Evolutionary conservation across 2,797 vertebrate species (phyloP).

Genomic region (Tympanoctomys barrerae): DNA sequence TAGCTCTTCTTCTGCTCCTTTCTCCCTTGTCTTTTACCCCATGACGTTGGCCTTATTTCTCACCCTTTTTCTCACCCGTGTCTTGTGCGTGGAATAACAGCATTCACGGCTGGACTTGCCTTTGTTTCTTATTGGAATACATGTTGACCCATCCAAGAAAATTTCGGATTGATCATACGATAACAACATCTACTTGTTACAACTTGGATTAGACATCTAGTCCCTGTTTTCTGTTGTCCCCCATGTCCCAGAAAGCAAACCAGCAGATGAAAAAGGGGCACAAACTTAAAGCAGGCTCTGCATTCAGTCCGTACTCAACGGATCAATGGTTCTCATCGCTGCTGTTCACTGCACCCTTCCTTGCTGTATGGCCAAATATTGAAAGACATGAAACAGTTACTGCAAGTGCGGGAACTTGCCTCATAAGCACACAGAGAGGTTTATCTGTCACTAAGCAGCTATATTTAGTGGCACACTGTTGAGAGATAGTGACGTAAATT

Average conservation of each 20-base stretch:
- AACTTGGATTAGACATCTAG: background rate
- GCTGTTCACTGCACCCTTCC: background rate
- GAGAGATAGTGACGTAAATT: slow-evolving; percentile 44
- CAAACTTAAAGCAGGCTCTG: background rate
- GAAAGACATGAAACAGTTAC: background rate
- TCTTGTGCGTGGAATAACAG: background rate
- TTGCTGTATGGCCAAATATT: background rate
- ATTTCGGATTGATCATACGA: background rate
- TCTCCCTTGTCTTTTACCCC: background rate
- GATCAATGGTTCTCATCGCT: background rate
- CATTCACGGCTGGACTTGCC: background rate
- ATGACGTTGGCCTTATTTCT: background rate
- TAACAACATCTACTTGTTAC: background rate
- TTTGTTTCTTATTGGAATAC: slow-evolving; percentile 51
- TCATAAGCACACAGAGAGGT: background rate
- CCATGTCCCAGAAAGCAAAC: background rate
- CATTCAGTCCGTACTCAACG: background rate
- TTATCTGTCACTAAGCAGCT: slow-evolving; percentile 54
- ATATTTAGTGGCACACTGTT: slow-evolving; percentile 15
- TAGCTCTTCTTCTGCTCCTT: background rate
- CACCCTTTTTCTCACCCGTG: background rate
- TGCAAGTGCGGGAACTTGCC: slow-evolving; percentile 46
- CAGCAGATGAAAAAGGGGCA: background rate
- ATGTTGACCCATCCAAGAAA: background rate
- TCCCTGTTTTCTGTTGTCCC: background rate